Base-by-base conservation (phyloP, 2,113 vertebrate genomes). In the Epinephelus lanceolatus region DNA sequence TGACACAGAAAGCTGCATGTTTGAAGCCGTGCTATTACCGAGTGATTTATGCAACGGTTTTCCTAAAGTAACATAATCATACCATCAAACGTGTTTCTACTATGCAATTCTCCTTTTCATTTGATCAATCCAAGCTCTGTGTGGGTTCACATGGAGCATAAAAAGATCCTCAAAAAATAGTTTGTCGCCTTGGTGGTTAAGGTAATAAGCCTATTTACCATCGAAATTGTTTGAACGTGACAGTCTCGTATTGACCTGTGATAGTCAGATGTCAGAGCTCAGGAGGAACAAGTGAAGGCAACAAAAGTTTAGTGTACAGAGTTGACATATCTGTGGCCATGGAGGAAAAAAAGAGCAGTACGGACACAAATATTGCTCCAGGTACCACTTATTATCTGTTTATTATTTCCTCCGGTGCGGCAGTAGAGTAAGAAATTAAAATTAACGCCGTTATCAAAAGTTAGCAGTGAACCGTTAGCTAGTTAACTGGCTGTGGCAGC, bases 241-340 rank as follows among this genome's bases (percentile, higher is more conserved):
- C 13, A 33, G 9, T 17, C 7, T 17, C 8, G 13, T 45, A n/a
- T 19, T 10, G 1, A 49, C 2, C 11, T 25, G 19, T 56, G 9
- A 11, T 12, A 1, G 0, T 49, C 13, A 65, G 42, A 65, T 66
- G 19, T 68, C 80, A 1, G 11, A 57, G 84, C 62, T 60, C 52
- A 4, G 4, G 12, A 21, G 12, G 62, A 66, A 3, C 30, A 76
- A 83, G 0, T 88, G 82, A 93, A 92, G 10, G 85, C 91, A 91
- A 4, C 92, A 80, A 78, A 92, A 85, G 85, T 92, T 92, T 73
- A 56, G 65, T 33, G 12, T 2, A 3, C 59, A 49, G 33, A 89
- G 71, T 90, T 84, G 78, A 71, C 57, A 85, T 40, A 80, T 62
- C 57, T 67, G 6, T 57, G 18, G 11, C 1, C 27, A 94, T 94